Conservation (phyloP, 2,113 vertebrate species). For the Silurus glanis region DNA sequence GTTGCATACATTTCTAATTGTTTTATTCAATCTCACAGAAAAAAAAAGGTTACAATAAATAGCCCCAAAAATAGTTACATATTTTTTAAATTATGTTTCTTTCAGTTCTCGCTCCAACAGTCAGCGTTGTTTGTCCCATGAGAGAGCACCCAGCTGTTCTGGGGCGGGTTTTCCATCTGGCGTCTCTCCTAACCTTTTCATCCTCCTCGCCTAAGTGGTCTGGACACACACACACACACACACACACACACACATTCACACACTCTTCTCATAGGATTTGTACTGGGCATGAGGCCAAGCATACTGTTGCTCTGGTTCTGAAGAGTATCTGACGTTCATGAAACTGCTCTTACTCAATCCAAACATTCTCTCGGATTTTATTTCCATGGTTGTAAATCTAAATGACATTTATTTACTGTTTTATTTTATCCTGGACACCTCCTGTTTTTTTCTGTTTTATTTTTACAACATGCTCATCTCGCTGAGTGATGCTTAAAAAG, state of each 20-base stretch:
- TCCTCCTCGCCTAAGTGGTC: not conserved
- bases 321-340: conserved; percentile 4
- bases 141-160: conserved; percentile 52
- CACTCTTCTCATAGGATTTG: conserved; percentile 25
- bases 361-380: not conserved
- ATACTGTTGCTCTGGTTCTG: conserved; percentile 2
- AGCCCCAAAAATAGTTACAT: not conserved
- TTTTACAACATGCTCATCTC: not conserved
- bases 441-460: not conserved
- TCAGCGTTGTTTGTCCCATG: conserved; percentile 36
- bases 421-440: not conserved
- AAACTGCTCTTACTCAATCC: conserved; percentile 1
- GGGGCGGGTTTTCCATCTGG: conserved; percentile 52
- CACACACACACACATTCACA: conserved; percentile 29
- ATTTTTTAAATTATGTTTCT: not conserved
- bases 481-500: conserved; percentile 16
- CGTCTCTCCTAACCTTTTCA: conserved; percentile 31
- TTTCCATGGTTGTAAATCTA: not conserved
- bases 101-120: conserved; percentile 44
- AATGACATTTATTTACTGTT: not conserved
- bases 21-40: not conserved
- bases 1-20: not conserved
- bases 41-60: not conserved
- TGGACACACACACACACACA: conserved; percentile 18
- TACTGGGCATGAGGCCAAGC: conserved; percentile 34